Conservation (phyloP, 64 coral and sea anemone species). For the Porites lutea region DNA sequence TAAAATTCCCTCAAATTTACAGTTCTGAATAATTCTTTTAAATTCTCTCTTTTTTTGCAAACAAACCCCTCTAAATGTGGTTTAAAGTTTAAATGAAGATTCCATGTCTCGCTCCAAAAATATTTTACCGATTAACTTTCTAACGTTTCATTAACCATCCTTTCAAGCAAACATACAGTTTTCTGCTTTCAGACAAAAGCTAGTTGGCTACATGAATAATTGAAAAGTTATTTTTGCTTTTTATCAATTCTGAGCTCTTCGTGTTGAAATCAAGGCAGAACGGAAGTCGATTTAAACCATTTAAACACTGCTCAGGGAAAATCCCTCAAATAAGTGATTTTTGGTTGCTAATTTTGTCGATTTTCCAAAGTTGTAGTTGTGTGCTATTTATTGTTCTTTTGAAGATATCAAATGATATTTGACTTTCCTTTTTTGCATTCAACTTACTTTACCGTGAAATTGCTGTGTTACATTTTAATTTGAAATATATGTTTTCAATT, state of each 20-base stretch:
- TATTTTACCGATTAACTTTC: neutral
- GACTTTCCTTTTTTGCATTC: neutral
- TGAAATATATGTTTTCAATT: neutral
- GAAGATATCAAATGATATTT: neutral
- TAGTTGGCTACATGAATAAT: constrained; percentile 35
- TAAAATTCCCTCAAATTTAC: neutral
- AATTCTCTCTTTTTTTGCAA: neutral
- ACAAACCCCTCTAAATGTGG: neutral
- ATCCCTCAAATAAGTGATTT: neutral
- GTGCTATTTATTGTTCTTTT: neutral
- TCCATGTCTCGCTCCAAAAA: neutral
- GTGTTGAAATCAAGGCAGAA: neutral
- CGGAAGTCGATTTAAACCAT: constrained; percentile 15
- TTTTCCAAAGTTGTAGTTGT: neutral
- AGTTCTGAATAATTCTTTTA: neutral
- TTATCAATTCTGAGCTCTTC: neutral
- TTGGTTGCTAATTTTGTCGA: neutral
- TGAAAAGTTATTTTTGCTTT: neutral
- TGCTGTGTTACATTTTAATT: neutral
- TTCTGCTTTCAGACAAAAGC: constrained; percentile 15
- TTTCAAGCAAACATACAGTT: neutral
- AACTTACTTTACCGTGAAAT: neutral
- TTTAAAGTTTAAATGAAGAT: neutral
- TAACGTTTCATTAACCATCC: neutral
- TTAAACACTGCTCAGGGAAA: constrained; percentile 34